Evolutionary conservation across 1,140 invertebrate species (phyloP).

Genomic region (Drosophila fuyamai): DNA sequence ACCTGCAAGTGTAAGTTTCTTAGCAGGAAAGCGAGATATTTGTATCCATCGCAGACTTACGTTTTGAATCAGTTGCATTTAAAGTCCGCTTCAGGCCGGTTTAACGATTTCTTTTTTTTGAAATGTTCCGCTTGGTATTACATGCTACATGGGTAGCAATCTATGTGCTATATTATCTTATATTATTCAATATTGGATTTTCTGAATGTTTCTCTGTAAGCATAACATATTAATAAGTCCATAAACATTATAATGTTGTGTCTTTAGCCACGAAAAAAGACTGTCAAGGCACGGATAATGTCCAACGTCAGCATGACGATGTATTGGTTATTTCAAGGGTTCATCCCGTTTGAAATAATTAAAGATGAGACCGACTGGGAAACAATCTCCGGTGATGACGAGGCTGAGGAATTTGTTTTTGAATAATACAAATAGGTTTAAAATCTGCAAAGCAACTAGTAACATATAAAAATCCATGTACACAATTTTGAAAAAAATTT

Average conservation of each 20-base stretch:
- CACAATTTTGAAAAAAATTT: no score
- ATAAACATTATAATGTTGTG: neutral
- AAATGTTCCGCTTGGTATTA: neutral
- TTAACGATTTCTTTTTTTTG: neutral
- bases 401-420: no score
- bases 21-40: neutral
- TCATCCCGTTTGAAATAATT: neutral
- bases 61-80: neutral
- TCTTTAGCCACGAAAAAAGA: neutral
- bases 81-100: neutral
- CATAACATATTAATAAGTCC: neutral
- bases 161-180: neutral
- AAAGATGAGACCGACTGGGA: neutral
- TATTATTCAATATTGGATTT: neutral
- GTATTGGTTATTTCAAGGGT: neutral
- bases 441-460: no score
- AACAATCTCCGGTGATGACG: neutral
- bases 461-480: no score
- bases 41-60: neutral
- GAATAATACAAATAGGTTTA: neutral
- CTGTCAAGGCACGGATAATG: conserved; percentile 7
- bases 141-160: neutral
- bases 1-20: conserved; percentile 38
- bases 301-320: conserved; percentile 19
- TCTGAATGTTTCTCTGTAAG: neutral